A percentile compares a stretch with the other conserved stretches of the same genome.
phyloP scores from a whole-genome alignment of 2,797 vertebrate species.

The Coregonus ussuriensis region DNA sequence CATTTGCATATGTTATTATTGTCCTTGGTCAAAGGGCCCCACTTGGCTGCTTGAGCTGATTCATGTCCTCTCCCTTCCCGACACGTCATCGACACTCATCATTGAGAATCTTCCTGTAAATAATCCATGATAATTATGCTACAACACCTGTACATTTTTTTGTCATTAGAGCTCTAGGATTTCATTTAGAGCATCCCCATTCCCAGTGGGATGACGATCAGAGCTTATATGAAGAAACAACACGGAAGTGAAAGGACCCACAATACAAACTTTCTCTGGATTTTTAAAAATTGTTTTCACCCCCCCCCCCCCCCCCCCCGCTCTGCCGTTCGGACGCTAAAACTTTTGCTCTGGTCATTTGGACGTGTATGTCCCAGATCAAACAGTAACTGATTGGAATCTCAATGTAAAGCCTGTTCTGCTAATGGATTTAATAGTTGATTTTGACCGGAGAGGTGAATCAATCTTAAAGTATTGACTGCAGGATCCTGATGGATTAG shows the following conservation, averaged over 20 bases:
- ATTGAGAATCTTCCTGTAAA: slow-evolving; percentile 53
- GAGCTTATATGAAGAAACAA: slow-evolving; percentile 14
- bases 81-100: slow-evolving; percentile 56
- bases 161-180: slow-evolving; percentile 54
- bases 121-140: slow-evolving; percentile 57
- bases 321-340: background rate
- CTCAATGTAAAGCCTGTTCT: slow-evolving; percentile 71
- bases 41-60: slow-evolving; percentile 45
- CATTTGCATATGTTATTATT: too few relatives aligned
- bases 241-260: slow-evolving; percentile 27
- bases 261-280: slow-evolving; percentile 13
- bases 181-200: slow-evolving; percentile 52
- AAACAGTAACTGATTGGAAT: slow-evolving; percentile 73
- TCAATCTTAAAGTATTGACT: slow-evolving; percentile 76
- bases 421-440: slow-evolving; percentile 79
- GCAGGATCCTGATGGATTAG: slow-evolving; percentile 70
- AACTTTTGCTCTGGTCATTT: slow-evolving; percentile 45
- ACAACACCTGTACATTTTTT: slow-evolving; percentile 63
- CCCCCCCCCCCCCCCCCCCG: background rate
- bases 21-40: too few relatives aligned
- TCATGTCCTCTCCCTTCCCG: slow-evolving; percentile 50
- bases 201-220: slow-evolving; percentile 52
- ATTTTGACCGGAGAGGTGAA: slow-evolving; percentile 76
- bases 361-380: slow-evolving; percentile 35
- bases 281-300: too few relatives aligned